Conservation (phyloP, 2,888 invertebrate species). For the Halictus quadricinctus region DNA sequence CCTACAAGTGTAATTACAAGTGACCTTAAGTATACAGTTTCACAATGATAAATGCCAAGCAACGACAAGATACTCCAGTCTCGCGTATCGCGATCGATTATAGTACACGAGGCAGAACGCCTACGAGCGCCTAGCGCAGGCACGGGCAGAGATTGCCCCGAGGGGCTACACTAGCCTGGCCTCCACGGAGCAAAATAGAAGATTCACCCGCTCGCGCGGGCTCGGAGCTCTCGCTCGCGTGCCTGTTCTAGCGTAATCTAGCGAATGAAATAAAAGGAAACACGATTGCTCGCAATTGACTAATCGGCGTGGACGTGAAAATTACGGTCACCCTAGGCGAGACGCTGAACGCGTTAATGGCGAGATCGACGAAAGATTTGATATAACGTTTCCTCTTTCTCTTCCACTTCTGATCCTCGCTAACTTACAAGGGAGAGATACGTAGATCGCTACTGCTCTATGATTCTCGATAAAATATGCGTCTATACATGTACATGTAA, state of each 20-base stretch:
- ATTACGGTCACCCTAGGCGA: background rate
- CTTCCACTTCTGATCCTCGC: conserved; percentile 17
- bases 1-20: background rate
- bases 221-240: background rate
- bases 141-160: background rate
- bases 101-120: background rate
- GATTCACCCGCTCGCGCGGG: background rate
- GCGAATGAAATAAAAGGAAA: background rate
- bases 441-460: conserved; percentile 48
- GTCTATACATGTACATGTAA: conserved; percentile 66
- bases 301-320: background rate
- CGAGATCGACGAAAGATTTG: conserved; percentile 28
- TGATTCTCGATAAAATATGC: conserved; percentile 57
- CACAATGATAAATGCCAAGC: background rate
- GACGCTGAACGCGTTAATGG: conserved; percentile 36
- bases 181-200: background rate
- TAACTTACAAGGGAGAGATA: conserved; percentile 56
- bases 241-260: background rate
- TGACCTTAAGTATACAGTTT: background rate
- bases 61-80: background rate
- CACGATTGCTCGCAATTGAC: background rate
- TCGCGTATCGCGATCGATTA: background rate
- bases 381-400: conserved; percentile 17
- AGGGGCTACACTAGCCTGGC: background rate
- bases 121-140: background rate